Evolutionary conservation across 1,140 invertebrate species (phyloP), one percentile per base, ranked within the genome.

Genomic region (Laodelphax striatellus): DNA sequence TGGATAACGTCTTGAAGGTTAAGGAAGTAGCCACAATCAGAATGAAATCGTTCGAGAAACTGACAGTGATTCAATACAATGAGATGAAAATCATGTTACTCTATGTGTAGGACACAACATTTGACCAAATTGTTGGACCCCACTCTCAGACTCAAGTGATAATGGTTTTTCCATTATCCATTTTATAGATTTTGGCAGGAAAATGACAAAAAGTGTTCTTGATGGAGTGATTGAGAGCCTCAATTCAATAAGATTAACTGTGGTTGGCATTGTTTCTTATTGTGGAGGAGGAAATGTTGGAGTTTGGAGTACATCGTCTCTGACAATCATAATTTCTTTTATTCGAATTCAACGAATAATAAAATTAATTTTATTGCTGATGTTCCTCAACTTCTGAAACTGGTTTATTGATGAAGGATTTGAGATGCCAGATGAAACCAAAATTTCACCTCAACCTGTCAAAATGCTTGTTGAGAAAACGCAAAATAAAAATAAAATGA

Each of bases 141-240:
- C 55, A 57, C 42, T 4, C 31, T 1, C 55, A 57, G 22, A 24
- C 16, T 42, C 55, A 57, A 21, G 24, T 57, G 1, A 1, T 57
- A 9, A 66, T 72, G 52, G 65, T 64, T 9, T 38, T 69, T 55
- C 67, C 70, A 52, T 60, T 73, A 16, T 70, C 66, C 10, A 61
- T 74, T 14, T 73, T 61, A 43, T 66, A 9, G 65, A 62, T 9
- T 74, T 72, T 64, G 72, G 73, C 59, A 50, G 60, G 52, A 66
- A 64, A 60, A 68, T 73, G 46, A 69, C 69, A 21, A 63, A 66
- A 61, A 58, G 65, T 54, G 65, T 70, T 57, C n/a, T 74, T 13
- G 38, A 62, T 1, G n/a, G 65, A 34, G 55, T 71, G 8, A 71
- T 71, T 21, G 53, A 22, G 22, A 46, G 62, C 22, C 57, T 73